phyloP scores from a whole-genome alignment of 1,140 invertebrate species.

The Cydia pomonella region DNA sequence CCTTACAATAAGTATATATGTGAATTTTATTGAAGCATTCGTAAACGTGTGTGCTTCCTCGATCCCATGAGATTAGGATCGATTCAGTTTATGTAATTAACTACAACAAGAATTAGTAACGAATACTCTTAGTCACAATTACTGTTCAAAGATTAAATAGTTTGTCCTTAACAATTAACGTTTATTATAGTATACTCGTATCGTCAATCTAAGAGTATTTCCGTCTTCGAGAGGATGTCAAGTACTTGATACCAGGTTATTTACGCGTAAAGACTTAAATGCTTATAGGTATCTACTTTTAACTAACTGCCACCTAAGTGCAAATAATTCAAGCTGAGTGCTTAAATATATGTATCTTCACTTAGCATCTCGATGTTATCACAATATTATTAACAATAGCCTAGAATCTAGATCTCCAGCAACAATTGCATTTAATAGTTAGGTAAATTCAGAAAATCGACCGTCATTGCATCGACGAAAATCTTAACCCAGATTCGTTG shows the following conservation, averaged over 20 bases:
- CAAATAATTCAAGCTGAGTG: too few species aligned
- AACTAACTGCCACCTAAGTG: too few species aligned
- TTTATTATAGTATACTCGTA: not conserved
- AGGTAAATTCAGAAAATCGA: not conserved
- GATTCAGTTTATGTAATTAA: not conserved
- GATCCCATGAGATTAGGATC: conserved; percentile 4
- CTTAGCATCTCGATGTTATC: not conserved
- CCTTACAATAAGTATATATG: too few species aligned
- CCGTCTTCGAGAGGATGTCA: not conserved
- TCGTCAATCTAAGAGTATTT: not conserved
- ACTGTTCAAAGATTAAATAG: conserved; percentile 21
- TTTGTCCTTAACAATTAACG: conserved; percentile 30
- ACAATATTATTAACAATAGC: not conserved
- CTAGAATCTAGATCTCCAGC: not conserved
- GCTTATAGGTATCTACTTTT: not conserved
- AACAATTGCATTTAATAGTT: not conserved
- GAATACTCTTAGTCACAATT: conserved; percentile 16
- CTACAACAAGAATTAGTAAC: conserved; percentile 16
- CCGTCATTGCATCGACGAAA: not conserved
- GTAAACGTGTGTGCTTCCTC: not conserved
- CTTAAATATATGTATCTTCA: not conserved
- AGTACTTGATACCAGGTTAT: not conserved
- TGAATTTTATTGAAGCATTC: too few species aligned
- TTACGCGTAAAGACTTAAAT: not conserved
- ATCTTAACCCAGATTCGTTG: not conserved